Evolutionary conservation across 2,888 invertebrate genomes (phyloP), one percentile per base, ranked within the genome.

Genomic region (Isoperla grammatica): DNA sequence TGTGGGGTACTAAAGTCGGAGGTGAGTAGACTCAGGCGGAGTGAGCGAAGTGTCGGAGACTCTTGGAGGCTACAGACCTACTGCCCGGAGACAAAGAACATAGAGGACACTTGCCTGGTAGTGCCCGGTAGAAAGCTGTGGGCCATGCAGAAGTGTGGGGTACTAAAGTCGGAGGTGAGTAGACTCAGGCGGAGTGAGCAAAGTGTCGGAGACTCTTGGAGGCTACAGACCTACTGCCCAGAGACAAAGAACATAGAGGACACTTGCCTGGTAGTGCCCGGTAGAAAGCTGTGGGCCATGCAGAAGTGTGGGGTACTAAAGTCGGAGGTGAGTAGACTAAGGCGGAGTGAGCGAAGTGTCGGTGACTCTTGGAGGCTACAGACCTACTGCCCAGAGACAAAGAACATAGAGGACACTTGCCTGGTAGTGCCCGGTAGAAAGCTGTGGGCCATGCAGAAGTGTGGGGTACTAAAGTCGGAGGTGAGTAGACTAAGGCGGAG

Each of bases 171-270:
- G 0, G 72, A 79, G 13, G 72, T 87, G 0, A 48, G 45, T 13
- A n/a, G n/a, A n/a, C n/a, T 86, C 90, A 0, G 86, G 90, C 6
- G 90, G 89, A 0, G 74, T 87, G 37, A 77, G 86, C 1, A 90
- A 92, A 71, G 86, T 83, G 0, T 87, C 88, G 94, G 88, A 0
- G 92, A 95, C 74, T 88, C 93, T 11, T 95, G 95, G 94, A 88
- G 88, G 67, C 77, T 90, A 53, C 86, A 88, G 68, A 78, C 84
- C 0, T 86, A 86, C 61, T 95, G 92, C 65, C 82, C 86, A 0
- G 82, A 83, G 58, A 78, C 86, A 0, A 71, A 77, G 20, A 77
- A 81, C 57, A 73, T 82, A 20, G 74, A 87, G 79, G 87, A 91
- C 67, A 86, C 91, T 22, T 95, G 94, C 73, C 78, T 77, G 11